Evolutionary conservation across 2,797 vertebrate genomes (phyloP), one percentile per base, ranked within the genome.

Genomic region (Prionace glauca): DNA sequence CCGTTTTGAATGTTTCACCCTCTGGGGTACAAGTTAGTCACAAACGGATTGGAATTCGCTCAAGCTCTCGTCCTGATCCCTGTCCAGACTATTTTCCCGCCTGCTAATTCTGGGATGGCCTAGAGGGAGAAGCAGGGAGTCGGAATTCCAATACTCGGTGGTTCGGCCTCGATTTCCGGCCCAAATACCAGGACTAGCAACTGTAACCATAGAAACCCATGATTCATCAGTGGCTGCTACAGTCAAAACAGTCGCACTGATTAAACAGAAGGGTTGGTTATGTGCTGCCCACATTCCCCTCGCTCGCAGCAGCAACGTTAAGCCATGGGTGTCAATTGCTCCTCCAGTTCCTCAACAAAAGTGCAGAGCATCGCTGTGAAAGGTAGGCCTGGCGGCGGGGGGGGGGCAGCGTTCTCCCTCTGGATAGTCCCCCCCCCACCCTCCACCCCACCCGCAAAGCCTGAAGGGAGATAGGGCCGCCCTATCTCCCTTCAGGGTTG

Each of bases 121-220:
- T 18, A 20, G 71, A 77, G 29, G 69, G 41, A 60, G 71, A 45
- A 60, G 24, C 29, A 20, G 71, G 72, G 45, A 95, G 7, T 56
- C 1, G 12, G 90, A 69, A 92, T 92, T 92, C 90, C 90, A 92
- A 92, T 24, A 92, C 90, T 69, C 41, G 41, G 65, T 67, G 90
- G 90, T 41, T 74, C 45, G 77, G 93, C 72, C 71, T 32, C 1
- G 16, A 74, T 71, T 95, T 95, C 93, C 93, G 71, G 69, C 69
- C 50, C 36, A 32, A 95, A 77, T 50, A 56, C 41, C 9, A 45
- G 96, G 95, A 95, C 86, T 96, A 95, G 96, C 96, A 97, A 97
- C 96, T 41, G 97, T 97, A 97, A 95, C 96, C 96, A 96, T 96
- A 96, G 96, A 9, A 95, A 96, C 95, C 10, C 95, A 81, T 77